These are phyloP conservation scores for Procavia capensis DNA, from an alignment of 2,113 vertebrate species.

Conservation along the genomic window DNA sequence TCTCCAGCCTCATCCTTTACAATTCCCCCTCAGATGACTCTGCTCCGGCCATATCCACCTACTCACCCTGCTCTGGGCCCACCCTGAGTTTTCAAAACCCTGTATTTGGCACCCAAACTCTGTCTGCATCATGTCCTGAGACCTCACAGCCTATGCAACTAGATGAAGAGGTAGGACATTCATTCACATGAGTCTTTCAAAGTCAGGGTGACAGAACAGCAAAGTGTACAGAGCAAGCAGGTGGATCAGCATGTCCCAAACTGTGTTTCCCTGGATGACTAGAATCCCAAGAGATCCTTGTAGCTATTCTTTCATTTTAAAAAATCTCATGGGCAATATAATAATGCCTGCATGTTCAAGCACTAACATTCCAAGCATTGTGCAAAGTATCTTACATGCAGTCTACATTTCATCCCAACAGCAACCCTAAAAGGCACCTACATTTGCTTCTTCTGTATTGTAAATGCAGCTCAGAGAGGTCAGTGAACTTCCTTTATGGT, in stretches of 20 bases:
- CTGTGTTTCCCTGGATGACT: too few species aligned
- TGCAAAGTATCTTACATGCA: not conserved
- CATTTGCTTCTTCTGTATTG: not conserved
- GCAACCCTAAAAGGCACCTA: not conserved
- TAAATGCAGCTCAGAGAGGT: not conserved
- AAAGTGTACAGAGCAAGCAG: not conserved
- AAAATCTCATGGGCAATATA: rapidly evolving
- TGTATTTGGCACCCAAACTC: not conserved
- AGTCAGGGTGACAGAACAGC: rapidly evolving
- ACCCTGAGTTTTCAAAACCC: not conserved
- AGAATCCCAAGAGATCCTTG: not conserved
- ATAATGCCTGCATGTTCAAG: rapidly evolving
- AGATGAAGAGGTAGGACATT: not conserved
- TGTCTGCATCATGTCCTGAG: not conserved
- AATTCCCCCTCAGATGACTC: not conserved
- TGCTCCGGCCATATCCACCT: not conserved
- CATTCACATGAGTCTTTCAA: not conserved
- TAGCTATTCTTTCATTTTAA: not conserved
- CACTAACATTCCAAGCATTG: not conserved
- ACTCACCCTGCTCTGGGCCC: not conserved
- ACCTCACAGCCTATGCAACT: not conserved
- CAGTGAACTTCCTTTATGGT: not conserved
- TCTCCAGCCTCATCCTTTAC: not conserved
- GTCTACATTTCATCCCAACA: not conserved
- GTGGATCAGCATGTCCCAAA: not conserved